phyloP scores from a whole-genome alignment of 2,888 invertebrate genomes.

The Synanthedon myopaeformis region DNA sequence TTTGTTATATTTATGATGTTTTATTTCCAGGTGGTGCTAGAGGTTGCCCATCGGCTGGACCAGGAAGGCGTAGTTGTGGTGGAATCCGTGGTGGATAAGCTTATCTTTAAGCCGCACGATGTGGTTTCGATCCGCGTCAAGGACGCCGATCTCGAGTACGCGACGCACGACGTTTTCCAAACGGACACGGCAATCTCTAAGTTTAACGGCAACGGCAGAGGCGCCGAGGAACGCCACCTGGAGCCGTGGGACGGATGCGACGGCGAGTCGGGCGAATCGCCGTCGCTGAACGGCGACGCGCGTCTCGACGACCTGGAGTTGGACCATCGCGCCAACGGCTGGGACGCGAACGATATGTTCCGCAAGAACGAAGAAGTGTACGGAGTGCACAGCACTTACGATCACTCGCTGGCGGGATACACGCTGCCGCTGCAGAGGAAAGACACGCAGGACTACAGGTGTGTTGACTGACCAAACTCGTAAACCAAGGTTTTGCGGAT shows the following conservation, averaged over 20 bases:
- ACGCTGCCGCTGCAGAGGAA: constrained; percentile 88
- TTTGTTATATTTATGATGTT: background rate
- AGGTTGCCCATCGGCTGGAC: constrained; percentile 86
- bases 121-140: constrained; percentile 85
- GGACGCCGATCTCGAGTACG: constrained; percentile 91
- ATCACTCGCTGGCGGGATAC: constrained; percentile 91
- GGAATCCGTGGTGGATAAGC: constrained; percentile 79
- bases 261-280: constrained; percentile 55
- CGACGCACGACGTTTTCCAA: constrained; percentile 88
- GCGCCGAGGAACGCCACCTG: constrained; percentile 79
- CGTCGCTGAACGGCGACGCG: constrained; percentile 70
- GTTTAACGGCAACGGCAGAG: constrained; percentile 75
- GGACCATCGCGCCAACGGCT: constrained; percentile 88
- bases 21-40: constrained; percentile 76
- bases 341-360: constrained; percentile 98
- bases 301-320: constrained; percentile 77
- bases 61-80: constrained; percentile 74
- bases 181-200: constrained; percentile 90
- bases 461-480: constrained; percentile 3
- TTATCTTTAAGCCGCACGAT: constrained; percentile 87
- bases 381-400: constrained; percentile 93
- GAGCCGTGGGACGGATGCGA: constrained; percentile 89
- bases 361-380: constrained; percentile 64
- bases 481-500: too few relatives aligned
- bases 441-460: constrained; percentile 88